Evolutionary conservation across 2,888 invertebrate species (phyloP), one percentile per base, ranked within the genome.

Genomic region (Caprella mutica): DNA sequence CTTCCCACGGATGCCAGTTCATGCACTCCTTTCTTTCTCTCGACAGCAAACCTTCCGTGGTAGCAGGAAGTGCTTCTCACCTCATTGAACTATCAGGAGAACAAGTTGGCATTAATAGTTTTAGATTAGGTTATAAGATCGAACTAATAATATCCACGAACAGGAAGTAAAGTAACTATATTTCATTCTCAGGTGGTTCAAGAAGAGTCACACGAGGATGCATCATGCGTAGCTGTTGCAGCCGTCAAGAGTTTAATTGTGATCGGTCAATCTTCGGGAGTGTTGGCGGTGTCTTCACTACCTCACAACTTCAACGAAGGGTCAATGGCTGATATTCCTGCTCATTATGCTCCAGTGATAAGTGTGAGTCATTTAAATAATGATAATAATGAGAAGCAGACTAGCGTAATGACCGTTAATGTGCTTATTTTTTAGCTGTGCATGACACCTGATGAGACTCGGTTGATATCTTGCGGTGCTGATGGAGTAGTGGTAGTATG

Each of bases 401-500:
- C 2, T 12, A 17, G 5, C 17, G 40, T 5, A 5, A 40, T 14
- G 40, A 40, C 6, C n/a, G n/a, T 14, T 6, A 14, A 6, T 17
- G 5, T 5, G n/a, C 5, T 8, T n/a, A n/a, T n/a, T n/a, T n/a
- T n/a, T 4, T 48, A 64, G 64, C 52, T 60, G 43, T 24, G 59
- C 24, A 48, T 60, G 40, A 64, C 60, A n/a, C 27, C 53, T 8
- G 64, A 64, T 39, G 64, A 64, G 48, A 46, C 50, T 12, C 46
- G 52, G 9, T 17, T 64, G 29, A 44, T 64, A 40, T 58, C 64
- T 42, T 60, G 64, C 24, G 64, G 60, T 6, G 56, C 27, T n/a
- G 64, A 64, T 26, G 60, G 64, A 1, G 53, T 55, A n/a, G 53
- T 64, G 24, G 39, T 64, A 40, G 58, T 64, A 17, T 64, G 64